phyloP scores from a whole-genome alignment of 2,888 invertebrate species.

The Parapristionchus giblindavisi region DNA sequence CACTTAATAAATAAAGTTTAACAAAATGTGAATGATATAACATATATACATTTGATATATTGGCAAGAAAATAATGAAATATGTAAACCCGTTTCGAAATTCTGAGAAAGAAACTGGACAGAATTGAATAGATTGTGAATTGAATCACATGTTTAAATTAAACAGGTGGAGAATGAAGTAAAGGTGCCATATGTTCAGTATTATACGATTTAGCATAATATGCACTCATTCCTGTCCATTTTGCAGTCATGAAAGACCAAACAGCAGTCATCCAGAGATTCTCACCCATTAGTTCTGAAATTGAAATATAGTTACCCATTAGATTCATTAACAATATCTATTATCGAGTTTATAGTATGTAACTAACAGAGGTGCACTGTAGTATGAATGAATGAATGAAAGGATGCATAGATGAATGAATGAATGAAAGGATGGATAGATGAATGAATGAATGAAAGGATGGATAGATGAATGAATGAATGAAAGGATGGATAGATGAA shows the following conservation, averaged over 20 bases:
- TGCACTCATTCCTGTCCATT: constrained; percentile 47
- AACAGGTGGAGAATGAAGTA: constrained; percentile 35
- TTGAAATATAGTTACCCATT: too few relatives aligned
- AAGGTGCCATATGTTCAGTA: constrained; percentile 23
- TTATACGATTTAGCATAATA: constrained; percentile 14
- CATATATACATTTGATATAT: neutral
- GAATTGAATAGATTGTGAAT: neutral
- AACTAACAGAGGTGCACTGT: too few relatives aligned
- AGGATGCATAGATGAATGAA: neutral
- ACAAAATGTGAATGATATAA: neutral
- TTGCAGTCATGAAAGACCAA: constrained; percentile 66
- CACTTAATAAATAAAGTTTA: neutral
- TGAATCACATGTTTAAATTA: neutral
- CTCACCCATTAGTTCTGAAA: constrained; percentile 57
- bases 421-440: neutral
- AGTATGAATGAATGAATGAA: too few relatives aligned
- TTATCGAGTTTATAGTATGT: neutral
- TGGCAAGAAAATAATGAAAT: constrained; percentile 8
- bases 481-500: neutral
- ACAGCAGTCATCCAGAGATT: constrained; percentile 66
- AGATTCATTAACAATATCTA: too few relatives aligned
- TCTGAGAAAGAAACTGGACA: neutral
- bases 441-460: neutral
- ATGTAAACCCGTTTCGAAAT: constrained; percentile 15
- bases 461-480: neutral